Percentiles rank a stretch among this genome's conserved stretches.
These are phyloP conservation scores for Eulithis prunata DNA, from an alignment of 2,888 invertebrate species.

Conservation along the genomic window DNA sequence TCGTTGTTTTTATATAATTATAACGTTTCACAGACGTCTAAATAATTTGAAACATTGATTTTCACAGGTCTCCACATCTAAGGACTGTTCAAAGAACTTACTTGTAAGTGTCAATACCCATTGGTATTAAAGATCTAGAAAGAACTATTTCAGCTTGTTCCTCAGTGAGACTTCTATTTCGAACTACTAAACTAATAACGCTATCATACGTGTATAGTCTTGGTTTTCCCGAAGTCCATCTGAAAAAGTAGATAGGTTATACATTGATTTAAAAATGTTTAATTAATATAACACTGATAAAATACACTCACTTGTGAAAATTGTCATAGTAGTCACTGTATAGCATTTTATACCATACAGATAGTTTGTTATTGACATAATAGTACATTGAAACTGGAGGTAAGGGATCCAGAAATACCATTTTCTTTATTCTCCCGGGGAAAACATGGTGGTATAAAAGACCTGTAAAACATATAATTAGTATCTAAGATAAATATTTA, in stretches of 20 bases:
- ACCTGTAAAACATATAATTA: slow-evolving; percentile 52
- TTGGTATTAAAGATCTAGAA: slow-evolving; percentile 69
- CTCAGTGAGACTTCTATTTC: slow-evolving; percentile 66
- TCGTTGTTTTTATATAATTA: too few species aligned
- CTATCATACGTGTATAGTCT: slow-evolving; percentile 55
- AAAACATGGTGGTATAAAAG: slow-evolving; percentile 65
- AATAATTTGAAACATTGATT: too few species aligned
- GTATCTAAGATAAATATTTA: too few species aligned
- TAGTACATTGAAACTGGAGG: slow-evolving; percentile 50
- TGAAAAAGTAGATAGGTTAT: slow-evolving; percentile 31
- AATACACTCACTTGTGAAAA: slow-evolving; percentile 52
- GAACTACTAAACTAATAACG: slow-evolving; percentile 70
- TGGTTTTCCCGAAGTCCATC: slow-evolving; percentile 47
- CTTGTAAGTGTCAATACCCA: slow-evolving; percentile 70
- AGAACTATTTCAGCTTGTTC: slow-evolving; percentile 79
- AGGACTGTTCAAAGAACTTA: slow-evolving; percentile 38
- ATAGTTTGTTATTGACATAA: slow-evolving; percentile 42
- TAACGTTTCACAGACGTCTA: too few species aligned
- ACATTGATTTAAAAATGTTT: too few species aligned
- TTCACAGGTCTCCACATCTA: background rate
- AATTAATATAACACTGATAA: background rate
- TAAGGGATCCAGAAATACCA: slow-evolving; percentile 64
- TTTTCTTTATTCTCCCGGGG: slow-evolving; percentile 77
- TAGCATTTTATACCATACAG: slow-evolving; percentile 45
- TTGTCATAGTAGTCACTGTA: slow-evolving; percentile 60